These are phyloP conservation scores for Microhierax caerulescens DNA, from an alignment of 2,797 vertebrate genomes.

Conservation along the genomic window DNA sequence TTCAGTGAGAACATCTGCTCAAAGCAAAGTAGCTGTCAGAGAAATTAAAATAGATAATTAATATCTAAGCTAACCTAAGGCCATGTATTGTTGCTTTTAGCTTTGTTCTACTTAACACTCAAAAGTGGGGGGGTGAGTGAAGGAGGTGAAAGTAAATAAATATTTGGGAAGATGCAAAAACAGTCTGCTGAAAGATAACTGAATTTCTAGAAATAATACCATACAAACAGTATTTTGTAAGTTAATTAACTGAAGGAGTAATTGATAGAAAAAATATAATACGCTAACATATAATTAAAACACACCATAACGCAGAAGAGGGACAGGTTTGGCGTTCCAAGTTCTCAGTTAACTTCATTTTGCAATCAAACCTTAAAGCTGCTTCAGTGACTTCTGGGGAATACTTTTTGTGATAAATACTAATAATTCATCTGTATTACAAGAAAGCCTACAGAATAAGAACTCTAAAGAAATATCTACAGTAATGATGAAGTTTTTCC, in stretches of 20 bases:
- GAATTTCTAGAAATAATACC: background rate
- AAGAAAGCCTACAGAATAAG: background rate
- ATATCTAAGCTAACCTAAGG: background rate
- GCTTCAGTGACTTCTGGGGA: background rate
- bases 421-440: background rate
- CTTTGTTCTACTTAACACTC: background rate
- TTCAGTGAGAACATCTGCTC: background rate
- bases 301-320: background rate
- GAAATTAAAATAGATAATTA: background rate
- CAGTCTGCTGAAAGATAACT: background rate
- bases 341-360: background rate
- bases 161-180: background rate
- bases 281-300: background rate
- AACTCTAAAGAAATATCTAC: background rate
- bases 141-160: fast-evolving
- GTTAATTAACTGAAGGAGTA: background rate
- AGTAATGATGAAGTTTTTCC: background rate
- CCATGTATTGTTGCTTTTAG: background rate
- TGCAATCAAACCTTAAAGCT: background rate
- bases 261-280: background rate
- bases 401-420: background rate
- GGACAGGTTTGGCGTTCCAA: background rate
- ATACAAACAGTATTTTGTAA: background rate
- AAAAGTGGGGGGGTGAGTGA: background rate
- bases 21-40: background rate